These are phyloP conservation scores for Altica lythri DNA, from an alignment of 2,888 invertebrate genomes.

Conservation along the genomic window DNA sequence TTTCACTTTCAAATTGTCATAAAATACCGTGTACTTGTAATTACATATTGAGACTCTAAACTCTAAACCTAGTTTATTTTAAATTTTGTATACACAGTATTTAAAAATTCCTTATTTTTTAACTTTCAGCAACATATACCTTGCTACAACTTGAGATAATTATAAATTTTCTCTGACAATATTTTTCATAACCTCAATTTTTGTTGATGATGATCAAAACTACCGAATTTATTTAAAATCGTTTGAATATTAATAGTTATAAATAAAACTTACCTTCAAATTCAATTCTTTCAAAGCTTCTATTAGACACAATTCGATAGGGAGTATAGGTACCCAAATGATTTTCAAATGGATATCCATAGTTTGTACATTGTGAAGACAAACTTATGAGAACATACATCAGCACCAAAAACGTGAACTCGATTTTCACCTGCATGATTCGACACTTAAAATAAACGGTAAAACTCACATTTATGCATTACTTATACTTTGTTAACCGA, in stretches of 20 bases:
- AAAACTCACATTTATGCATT: conserved; percentile 19
- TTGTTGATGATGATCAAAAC: too few species aligned
- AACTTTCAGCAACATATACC: too few species aligned
- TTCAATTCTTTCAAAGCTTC: conserved; percentile 63
- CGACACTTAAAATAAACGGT: conserved; percentile 13
- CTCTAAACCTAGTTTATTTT: too few species aligned
- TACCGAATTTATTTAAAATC: too few species aligned
- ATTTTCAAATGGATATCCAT: conserved; percentile 47
- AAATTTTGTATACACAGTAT: too few species aligned
- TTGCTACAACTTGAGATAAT: too few species aligned
- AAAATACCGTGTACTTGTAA: too few species aligned
- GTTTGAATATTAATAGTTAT: background rate
- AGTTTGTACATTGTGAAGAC: conserved; percentile 29
- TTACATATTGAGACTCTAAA: too few species aligned
- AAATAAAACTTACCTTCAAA: conserved; percentile 61
- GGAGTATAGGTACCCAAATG: conserved; percentile 73
- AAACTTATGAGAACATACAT: conserved; percentile 17
- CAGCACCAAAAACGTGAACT: conserved; percentile 13
- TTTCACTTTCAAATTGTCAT: too few species aligned
- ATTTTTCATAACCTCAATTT: too few species aligned
- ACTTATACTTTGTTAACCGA: conserved; percentile 24
- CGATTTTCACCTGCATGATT: conserved; percentile 17
- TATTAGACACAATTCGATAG: conserved; percentile 71
- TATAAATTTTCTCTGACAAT: too few species aligned
- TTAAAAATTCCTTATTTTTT: too few species aligned